Base-by-base conservation (phyloP, 2,113 vertebrate genomes). In the Pseudopodoces humilis region DNA sequence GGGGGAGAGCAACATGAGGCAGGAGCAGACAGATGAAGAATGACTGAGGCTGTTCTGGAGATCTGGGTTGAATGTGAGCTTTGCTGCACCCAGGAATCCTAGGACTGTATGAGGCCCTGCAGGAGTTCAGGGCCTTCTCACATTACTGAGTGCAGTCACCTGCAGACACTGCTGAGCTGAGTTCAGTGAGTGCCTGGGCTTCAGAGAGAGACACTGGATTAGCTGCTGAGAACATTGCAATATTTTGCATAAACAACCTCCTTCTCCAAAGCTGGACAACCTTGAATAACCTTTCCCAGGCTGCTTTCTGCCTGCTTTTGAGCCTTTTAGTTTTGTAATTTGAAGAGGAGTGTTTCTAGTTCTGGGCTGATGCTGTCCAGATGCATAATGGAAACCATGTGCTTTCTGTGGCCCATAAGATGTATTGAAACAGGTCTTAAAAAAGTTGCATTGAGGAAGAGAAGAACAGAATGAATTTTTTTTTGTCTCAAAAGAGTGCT, bases 291-390 rank as follows among this genome's bases (percentile, higher is more conserved):
- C 67, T 87, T 77, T 80, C 58, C 37, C 28, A 91, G n/a, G n/a
- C 44, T 82, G 17, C 53, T 71, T n/a, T 81, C n/a, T 71, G 31
- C 17, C 35, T 69, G 24, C 33, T 85, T 90, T 94, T 80, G 41
- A 53, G 63, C 62, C 46, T 82, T 88, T 89, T 78, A 19, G 50
- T 79, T 91, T 63, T 60, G 6, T 23, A 78, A 68, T 39, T 37
- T 50, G 22, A 78, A 87, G 91, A 59, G 62, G 72, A 77, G 31
- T 4, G 1, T 81, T 90, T 94, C 94, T 77, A 80, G 75, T 90
- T 77, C 50, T 83, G 81, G 53, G 22, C 37, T 86, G 93, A 85
- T 17, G 21, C 24, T 67, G 18, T 77, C 83, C 93, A 96, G 92
- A 77, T 59, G 55, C 59, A 25, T 44, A 80, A 82, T 52, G 39